phyloP scores from a whole-genome alignment of 2,888 invertebrate species.

The Patella depressa region DNA sequence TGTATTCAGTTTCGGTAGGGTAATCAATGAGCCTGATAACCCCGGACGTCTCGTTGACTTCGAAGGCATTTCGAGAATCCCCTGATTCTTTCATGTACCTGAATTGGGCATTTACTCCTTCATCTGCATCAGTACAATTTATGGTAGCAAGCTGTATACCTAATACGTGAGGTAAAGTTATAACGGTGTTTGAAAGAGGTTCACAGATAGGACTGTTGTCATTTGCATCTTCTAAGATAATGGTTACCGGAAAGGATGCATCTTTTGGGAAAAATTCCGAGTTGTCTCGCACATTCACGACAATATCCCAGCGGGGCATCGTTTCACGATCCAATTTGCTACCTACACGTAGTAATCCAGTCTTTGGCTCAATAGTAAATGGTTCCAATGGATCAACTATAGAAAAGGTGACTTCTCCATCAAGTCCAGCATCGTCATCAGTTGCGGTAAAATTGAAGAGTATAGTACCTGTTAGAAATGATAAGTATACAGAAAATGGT shows the following conservation, averaged over 20 bases:
- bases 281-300: constrained; percentile 38
- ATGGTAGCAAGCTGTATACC: constrained; percentile 26
- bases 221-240: constrained; percentile 45
- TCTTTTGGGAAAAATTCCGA: constrained; percentile 29
- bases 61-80: constrained; percentile 35
- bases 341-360: constrained; percentile 37
- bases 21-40: constrained; percentile 25
- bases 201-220: constrained; percentile 48
- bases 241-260: constrained; percentile 33
- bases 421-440: constrained; percentile 45
- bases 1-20: constrained; percentile 28
- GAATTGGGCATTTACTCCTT: constrained; percentile 37
- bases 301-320: constrained; percentile 28
- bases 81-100: constrained; percentile 35
- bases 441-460: constrained; percentile 43
- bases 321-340: constrained; percentile 41
- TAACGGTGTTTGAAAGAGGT: constrained; percentile 27
- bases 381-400: constrained; percentile 24
- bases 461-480: constrained; percentile 33
- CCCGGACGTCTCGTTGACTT: constrained; percentile 33
- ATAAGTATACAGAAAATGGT: too few relatives aligned
- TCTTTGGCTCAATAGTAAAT: constrained; percentile 29
- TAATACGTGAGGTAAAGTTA: constrained; percentile 37
- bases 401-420: constrained; percentile 40
- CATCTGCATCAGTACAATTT: constrained; percentile 41